phyloP scores from a whole-genome alignment of 2,888 invertebrate species.

The Cylloceria caligata region DNA sequence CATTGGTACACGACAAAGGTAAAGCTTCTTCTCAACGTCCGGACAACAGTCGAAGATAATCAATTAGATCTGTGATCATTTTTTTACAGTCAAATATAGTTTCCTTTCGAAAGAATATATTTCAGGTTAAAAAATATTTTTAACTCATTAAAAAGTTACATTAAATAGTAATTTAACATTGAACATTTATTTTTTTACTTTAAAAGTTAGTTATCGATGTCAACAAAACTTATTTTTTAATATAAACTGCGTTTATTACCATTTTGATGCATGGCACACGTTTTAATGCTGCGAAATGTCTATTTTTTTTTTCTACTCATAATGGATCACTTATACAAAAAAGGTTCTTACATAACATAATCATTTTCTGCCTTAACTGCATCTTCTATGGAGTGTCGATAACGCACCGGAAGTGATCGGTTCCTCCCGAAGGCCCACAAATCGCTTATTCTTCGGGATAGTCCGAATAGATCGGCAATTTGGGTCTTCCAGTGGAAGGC shows the following conservation, averaged over 20 bases:
- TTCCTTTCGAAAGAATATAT: neutral
- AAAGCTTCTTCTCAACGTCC: neutral
- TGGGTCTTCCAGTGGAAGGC: conserved; percentile 35
- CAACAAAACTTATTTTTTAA: too few relatives aligned
- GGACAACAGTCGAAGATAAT: neutral
- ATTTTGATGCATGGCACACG: neutral
- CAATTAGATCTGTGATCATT: neutral
- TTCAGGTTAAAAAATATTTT: too few relatives aligned
- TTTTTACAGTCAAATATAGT: too few relatives aligned
- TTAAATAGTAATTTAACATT: too few relatives aligned
- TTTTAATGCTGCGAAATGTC: neutral
- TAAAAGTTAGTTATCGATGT: too few relatives aligned
- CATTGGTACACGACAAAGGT: neutral
- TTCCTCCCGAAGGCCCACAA: conserved; percentile 38
- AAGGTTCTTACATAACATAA: neutral
- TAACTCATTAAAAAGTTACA: too few relatives aligned
- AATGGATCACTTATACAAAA: neutral
- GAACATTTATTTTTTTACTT: too few relatives aligned
- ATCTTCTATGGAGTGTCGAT: conserved; percentile 5
- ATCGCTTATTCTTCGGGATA: conserved; percentile 53
- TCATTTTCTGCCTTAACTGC: too few relatives aligned
- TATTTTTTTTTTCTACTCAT: neutral
- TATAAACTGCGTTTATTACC: too few relatives aligned
- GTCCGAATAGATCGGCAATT: conserved; percentile 71
- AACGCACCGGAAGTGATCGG: conserved; percentile 65